Conservation (phyloP, 2,888 invertebrate genomes). For the Drosophila colorata region DNA sequence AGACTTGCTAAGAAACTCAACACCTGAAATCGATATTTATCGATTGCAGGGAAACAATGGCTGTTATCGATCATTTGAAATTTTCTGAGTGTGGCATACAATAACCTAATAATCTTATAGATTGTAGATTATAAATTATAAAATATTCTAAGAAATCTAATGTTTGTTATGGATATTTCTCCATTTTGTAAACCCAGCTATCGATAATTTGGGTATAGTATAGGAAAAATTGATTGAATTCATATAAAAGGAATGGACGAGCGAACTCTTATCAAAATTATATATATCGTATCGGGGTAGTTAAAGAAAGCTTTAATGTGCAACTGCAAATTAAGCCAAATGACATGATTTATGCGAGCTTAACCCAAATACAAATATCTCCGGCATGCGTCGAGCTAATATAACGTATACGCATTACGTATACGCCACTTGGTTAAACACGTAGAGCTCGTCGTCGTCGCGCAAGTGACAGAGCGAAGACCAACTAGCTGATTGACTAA, state of each 20-base stretch:
- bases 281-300: background rate
- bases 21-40: too few species aligned
- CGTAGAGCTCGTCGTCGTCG: slow-evolving; percentile 19
- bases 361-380: slow-evolving; percentile 9
- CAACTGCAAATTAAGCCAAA: background rate
- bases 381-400: slow-evolving; percentile 24
- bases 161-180: too few species aligned
- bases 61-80: too few species aligned
- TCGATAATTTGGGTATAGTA: too few species aligned
- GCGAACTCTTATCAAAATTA: background rate
- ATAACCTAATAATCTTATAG: too few species aligned
- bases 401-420: slow-evolving; percentile 37
- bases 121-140: too few species aligned
- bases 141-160: too few species aligned
- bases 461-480: slow-evolving; percentile 19
- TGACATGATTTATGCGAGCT: slow-evolving; percentile 16
- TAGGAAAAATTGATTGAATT: background rate
- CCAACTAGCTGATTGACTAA: slow-evolving; percentile 11
- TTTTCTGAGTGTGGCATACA: too few species aligned
- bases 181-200: too few species aligned
- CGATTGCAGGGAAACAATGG: too few species aligned
- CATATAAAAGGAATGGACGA: background rate
- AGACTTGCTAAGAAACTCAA: too few species aligned
- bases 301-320: background rate
- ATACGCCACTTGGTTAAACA: slow-evolving; percentile 60